Base-by-base conservation (phyloP, 2,888 invertebrate genomes). In the Cantharis nigra region DNA sequence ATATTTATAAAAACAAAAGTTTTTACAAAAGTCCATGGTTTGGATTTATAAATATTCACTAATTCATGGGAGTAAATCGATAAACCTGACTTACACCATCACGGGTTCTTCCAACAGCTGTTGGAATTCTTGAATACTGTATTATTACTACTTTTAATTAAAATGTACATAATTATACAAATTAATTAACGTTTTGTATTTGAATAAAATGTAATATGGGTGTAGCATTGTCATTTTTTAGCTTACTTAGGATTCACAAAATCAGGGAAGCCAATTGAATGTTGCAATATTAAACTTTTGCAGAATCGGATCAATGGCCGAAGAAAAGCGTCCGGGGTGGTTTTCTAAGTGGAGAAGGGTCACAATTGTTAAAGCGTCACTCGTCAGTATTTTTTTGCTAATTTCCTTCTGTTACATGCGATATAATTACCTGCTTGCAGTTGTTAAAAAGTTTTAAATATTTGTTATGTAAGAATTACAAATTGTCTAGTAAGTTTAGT, bases 381-480 rank as follows among this genome's bases (percentile, higher is more conserved):
- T 49, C n/a, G 7, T 49, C 7, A 30, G 13, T 33, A 13, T 13
- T 7, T 49, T 49, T 49, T 49, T n/a, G n/a, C 9, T 49, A 49
- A 49, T 49, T 49, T 5, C n/a, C n/a, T n/a, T 13, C 49, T 49
- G n/a, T 49, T 49, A 49, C 49, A 49, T 49, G 49, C 49, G 9
- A n/a, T n/a, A n/a, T 49, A 49, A n/a, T 49, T 49, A 49, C 49
- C n/a, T 49, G 49, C 49, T 49, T 49, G 49, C 49, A 49, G 49
- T 49, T n/a, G 49, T 49, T 49, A n/a, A 49, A 49, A 49, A 49
- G 33, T 49, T 49, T 49, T 49, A 49, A 49, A 49, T 49, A 49
- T 49, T 49, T 65, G 65, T 74, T 78, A 75, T 72, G 72, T 78
- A 78, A 78, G 64, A 75, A 69, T 72, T 70, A 72, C 72, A 74